Evolutionary conservation across 2,797 vertebrate species (phyloP), one percentile per base, ranked within the genome.

Genomic region (Chelon auratus): DNA sequence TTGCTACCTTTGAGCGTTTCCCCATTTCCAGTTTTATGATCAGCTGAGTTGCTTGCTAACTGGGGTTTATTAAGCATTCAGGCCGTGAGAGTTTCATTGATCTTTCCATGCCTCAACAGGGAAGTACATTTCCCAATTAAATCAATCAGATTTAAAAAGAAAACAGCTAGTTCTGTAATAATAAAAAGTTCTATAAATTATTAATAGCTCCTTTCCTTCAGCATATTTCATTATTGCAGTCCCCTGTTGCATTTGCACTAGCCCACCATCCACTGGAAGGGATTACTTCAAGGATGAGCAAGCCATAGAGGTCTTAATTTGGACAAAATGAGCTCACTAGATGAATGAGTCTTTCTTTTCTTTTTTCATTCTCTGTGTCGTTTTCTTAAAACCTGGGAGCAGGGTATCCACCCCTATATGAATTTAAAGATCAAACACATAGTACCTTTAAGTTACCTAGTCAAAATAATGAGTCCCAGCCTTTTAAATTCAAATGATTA

Each of bases 391-490:
- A 65, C 22, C 8, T 5, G n/a, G 36, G 13, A 50, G 57, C 24
- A 43, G 55, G 33, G n/a, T 60, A n/a, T 73, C 43, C 20, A 26
- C 37, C 56, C 47, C 11, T 20, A 42, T 20, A 58, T 52, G 24
- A 75, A 72, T 79, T 70, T 42, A 62, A 70, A 65, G 39, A 69
- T 68, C 54, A 62, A 52, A 61, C 56, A 59, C 50, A 51, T 37
- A 47, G 20, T 42, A 60, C 72, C 69, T 80, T 79, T 61, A 77
- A 83, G 76, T 77, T 36, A 47, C 68, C 73, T 75, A 37, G 68
- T 84, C 71, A 75, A 82, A 87, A 80, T 84, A 83, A 89, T 82
- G 82, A 88, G 80, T 85, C 83, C 72, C 71, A 33, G 72, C 55
- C 72, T 74, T 69, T 82, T 87, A 74, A 83, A 76, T 84, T 72